A percentile compares a stretch with the other conserved stretches of the same genome.
These are phyloP conservation scores for Gallinago solitaria DNA, from an alignment of 2,797 vertebrate genomes.

Conservation along the genomic window DNA sequence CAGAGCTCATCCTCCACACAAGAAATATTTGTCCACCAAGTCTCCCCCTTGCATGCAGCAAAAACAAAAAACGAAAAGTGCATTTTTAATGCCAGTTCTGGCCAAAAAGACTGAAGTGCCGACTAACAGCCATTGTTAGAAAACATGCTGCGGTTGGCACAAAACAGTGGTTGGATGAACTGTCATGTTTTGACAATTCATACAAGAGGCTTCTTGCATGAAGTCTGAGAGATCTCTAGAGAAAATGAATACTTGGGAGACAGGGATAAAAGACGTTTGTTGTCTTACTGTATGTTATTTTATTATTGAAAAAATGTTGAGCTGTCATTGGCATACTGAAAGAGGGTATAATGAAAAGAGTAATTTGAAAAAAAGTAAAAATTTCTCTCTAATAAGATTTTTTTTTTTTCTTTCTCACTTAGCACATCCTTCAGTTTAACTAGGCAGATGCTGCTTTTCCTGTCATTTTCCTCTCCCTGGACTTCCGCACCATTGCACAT, in stretches of 20 bases:
- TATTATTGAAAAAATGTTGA: conserved; percentile 31
- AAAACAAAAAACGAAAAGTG: neutral
- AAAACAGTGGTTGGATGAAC: conserved; percentile 10
- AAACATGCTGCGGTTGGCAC: conserved; percentile 11
- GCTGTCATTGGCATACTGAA: conserved; percentile 32
- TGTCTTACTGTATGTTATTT: conserved; percentile 17
- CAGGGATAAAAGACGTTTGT: neutral
- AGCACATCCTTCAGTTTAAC: neutral
- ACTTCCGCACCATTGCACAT: neutral
- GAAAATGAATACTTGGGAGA: conserved; percentile 30
- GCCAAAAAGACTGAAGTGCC: neutral
- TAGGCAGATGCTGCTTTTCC: neutral
- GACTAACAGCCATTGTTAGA: neutral
- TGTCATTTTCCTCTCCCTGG: neutral
- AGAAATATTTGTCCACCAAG: conserved; percentile 24
- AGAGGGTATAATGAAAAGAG: neutral
- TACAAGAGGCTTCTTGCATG: neutral
- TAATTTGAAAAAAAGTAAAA: neutral
- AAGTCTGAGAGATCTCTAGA: conserved; percentile 20
- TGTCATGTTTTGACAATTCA: conserved; percentile 54
- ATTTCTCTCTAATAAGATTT: neutral
- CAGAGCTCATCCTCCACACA: neutral
- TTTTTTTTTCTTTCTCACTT: neutral
- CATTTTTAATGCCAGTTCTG: neutral
- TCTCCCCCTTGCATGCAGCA: neutral